Evolutionary conservation across 2,797 vertebrate genomes (phyloP).

Genomic region (Karalla daura): DNA sequence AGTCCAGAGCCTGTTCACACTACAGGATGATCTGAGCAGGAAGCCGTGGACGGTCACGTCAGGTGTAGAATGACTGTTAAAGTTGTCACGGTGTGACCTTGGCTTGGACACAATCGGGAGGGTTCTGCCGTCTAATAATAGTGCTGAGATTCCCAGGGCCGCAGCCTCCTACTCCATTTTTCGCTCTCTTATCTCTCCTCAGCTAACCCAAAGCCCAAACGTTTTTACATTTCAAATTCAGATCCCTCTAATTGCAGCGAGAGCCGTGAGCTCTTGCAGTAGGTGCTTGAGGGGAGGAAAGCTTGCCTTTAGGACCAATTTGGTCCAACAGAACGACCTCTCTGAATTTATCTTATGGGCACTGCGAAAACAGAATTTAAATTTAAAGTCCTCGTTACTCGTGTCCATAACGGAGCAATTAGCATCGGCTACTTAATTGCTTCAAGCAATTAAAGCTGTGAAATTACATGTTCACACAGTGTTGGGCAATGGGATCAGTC

Average conservation of each 20-base stretch:
- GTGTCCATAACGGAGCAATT: slow-evolving; percentile 62
- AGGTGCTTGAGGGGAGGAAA: slow-evolving; percentile 1
- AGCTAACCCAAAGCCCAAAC: slow-evolving; percentile 19
- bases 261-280: neutral
- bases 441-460: slow-evolving; percentile 67
- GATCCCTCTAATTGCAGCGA: slow-evolving; percentile 15
- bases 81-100: slow-evolving; percentile 58
- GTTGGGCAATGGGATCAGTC: slow-evolving; percentile 56
- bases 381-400: slow-evolving; percentile 55
- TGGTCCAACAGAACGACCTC: slow-evolving; percentile 27
- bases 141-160: slow-evolving; percentile 17
- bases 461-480: slow-evolving; percentile 59
- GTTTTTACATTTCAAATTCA: slow-evolving; percentile 27
- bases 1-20: slow-evolving; percentile 40
- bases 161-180: slow-evolving; percentile 15
- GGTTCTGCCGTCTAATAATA: slow-evolving; percentile 40
- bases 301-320: slow-evolving; percentile 32
- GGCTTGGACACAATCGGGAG: slow-evolving; percentile 37
- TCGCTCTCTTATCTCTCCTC: slow-evolving; percentile 10
- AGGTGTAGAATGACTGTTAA: slow-evolving; percentile 60
- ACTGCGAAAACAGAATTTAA: slow-evolving; percentile 41
- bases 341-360: slow-evolving; percentile 33
- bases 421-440: slow-evolving; percentile 64
- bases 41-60: slow-evolving; percentile 34
- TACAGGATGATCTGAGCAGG: slow-evolving; percentile 46